phyloP scores from a whole-genome alignment of 2,888 invertebrate genomes.

The Phytoseiulus persimilis region DNA sequence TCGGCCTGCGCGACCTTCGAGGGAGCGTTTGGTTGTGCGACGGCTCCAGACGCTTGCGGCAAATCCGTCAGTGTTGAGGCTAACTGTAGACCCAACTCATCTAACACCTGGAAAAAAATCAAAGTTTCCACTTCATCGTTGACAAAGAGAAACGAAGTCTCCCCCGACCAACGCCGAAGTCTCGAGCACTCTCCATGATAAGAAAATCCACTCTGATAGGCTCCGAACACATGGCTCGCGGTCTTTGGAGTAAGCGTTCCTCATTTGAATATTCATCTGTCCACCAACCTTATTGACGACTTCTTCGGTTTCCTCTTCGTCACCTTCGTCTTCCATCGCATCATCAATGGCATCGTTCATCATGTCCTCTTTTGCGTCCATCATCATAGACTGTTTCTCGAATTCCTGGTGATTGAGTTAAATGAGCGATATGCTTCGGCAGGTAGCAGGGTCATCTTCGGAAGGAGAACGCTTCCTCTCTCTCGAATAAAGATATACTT shows the following conservation, averaged over 20 bases:
- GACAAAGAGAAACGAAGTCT: too few relatives aligned
- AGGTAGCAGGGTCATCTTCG: too few relatives aligned
- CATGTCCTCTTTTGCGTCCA: slow-evolving; percentile 99
- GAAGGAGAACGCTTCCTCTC: too few relatives aligned
- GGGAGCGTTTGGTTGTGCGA: slow-evolving; percentile 43
- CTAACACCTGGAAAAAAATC: slow-evolving; percentile 87
- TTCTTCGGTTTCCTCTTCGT: slow-evolving; percentile 84
- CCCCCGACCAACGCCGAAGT: too few relatives aligned
- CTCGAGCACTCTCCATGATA: too few relatives aligned
- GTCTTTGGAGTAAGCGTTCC: too few relatives aligned
- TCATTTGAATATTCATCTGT: too few relatives aligned
- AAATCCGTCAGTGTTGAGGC: slow-evolving; percentile 82
- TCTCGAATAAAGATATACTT: too few relatives aligned
- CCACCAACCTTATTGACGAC: not conserved
- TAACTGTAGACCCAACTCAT: slow-evolving; percentile 91
- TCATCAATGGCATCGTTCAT: slow-evolving; percentile 99
- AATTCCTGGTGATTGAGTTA: slow-evolving; percentile 61
- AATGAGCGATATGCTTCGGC: not conserved
- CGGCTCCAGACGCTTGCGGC: slow-evolving; percentile 60
- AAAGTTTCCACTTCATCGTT: too few relatives aligned
- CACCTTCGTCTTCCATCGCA: slow-evolving; percentile 96
- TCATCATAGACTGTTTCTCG: slow-evolving; percentile 98
- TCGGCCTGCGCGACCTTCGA: slow-evolving; percentile 47
- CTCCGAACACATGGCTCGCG: too few relatives aligned
- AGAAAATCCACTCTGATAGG: too few relatives aligned